phyloP scores from a whole-genome alignment of 2,797 vertebrate species.

The Podarcis siculus region DNA sequence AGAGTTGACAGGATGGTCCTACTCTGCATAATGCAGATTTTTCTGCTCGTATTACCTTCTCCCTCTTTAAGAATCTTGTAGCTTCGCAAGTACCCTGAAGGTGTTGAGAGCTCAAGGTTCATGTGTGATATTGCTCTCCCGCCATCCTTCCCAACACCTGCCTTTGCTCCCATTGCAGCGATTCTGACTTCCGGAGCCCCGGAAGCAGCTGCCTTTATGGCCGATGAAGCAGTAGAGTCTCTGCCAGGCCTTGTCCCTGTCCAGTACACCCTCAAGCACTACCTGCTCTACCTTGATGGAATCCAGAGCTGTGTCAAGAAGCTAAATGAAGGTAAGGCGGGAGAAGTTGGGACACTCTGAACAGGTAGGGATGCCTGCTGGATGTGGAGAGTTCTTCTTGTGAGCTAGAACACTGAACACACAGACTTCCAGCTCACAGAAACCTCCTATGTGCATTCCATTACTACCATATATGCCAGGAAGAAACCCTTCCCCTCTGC shows the following conservation, averaged over 20 bases:
- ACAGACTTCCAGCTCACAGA: no score
- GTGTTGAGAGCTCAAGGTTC: no score
- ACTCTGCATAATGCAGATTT: no score
- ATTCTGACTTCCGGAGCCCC: constrained; percentile 81
- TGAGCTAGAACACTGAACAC: no score
- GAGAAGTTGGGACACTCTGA: neutral
- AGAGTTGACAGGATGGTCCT: no score
- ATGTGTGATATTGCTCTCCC: no score
- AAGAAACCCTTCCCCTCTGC: no score
- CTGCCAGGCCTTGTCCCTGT: constrained; percentile 79
- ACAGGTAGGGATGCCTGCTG: neutral
- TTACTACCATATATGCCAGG: no score
- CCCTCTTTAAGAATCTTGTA: neutral
- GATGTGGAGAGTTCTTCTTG: no score
- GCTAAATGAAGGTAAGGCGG: constrained; percentile 77
- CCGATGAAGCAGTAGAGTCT: constrained; percentile 82
- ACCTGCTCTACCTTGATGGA: constrained; percentile 75
- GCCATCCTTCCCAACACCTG: no score
- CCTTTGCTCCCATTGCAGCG: constrained; percentile 65
- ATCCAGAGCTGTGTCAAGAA: constrained; percentile 64
- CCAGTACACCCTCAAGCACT: constrained; percentile 82
- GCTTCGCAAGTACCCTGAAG: neutral
- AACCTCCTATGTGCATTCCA: no score
- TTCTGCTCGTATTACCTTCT: no score
- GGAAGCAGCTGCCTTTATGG: constrained; percentile 82